Evolutionary conservation across 2,797 vertebrate species (phyloP).

Genomic region (Astyanax mexicanus): DNA sequence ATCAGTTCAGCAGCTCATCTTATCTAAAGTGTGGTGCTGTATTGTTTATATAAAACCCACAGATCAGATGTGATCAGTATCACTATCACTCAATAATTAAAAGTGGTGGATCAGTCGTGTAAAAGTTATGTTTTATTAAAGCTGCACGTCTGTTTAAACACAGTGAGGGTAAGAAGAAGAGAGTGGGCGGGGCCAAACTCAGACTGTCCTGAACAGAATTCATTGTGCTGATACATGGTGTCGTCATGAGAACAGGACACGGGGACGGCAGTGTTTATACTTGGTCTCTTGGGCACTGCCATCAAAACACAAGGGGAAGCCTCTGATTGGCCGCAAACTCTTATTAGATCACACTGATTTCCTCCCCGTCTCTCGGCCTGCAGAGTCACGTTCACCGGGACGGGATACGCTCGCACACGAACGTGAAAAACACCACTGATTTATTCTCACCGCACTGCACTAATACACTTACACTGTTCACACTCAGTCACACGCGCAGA

Average conservation of each 20-base stretch:
- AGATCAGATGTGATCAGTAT: too few relatives aligned
- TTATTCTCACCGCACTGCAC: neutral
- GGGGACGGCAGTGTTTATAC: conserved; percentile 34
- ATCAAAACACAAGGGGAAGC: conserved; percentile 38
- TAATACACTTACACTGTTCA: neutral
- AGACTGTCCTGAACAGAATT: conserved; percentile 12
- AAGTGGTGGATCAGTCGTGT: too few relatives aligned
- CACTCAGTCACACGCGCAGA: neutral
- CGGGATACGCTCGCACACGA: conserved; percentile 6
- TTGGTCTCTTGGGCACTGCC: conserved; percentile 36
- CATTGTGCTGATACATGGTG: conserved; percentile 42
- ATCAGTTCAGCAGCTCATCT: too few relatives aligned
- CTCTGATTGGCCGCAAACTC: conserved; percentile 41
- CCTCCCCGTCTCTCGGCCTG: conserved; percentile 12
- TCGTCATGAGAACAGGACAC: conserved; percentile 43
- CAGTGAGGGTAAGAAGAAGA: neutral
- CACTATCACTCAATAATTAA: too few relatives aligned
- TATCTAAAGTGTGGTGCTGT: too few relatives aligned
- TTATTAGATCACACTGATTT: conserved; percentile 29
- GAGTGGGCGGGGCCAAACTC: neutral
- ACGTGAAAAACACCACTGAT: neutral
- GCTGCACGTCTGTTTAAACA: too few relatives aligned
- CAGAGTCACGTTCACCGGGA: conserved; percentile 16
- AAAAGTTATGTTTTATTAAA: too few relatives aligned
- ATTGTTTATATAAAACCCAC: too few relatives aligned